A percentile compares a stretch with the other conserved stretches of the same genome.
Conservation (phyloP, 2,113 vertebrate genomes). For the Anhinga anhinga region DNA sequence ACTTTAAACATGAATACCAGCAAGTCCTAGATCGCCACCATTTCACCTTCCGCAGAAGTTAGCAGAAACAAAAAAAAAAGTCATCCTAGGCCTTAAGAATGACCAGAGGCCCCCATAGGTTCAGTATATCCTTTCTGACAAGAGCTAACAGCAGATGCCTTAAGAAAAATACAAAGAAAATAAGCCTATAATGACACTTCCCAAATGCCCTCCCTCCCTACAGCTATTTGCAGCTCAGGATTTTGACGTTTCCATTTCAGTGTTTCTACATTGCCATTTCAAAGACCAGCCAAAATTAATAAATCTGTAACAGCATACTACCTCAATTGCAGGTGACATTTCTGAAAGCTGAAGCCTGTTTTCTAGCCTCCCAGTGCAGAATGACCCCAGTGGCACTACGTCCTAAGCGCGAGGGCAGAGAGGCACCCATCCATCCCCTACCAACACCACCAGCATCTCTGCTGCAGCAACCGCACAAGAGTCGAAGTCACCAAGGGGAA, state of each 20-base stretch:
- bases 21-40: neutral
- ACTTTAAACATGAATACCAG: neutral
- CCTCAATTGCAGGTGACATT: rapidly evolving
- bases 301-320: neutral
- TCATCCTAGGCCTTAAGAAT: neutral
- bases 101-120: neutral
- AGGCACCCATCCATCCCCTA: neutral
- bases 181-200: neutral
- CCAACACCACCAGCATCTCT: neutral
- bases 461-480: neutral
- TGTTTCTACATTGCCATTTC: neutral
- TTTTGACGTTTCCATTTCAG: neutral
- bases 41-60: neutral
- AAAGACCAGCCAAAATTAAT: neutral
- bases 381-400: rapidly evolving
- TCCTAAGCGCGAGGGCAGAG: rapidly evolving
- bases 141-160: neutral
- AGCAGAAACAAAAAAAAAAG: neutral
- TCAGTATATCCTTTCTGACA: neutral
- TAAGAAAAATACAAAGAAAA: neutral
- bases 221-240: neutral
- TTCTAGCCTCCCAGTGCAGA: neutral
- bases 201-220: neutral
- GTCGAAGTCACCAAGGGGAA: neutral
- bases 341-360: neutral